Evolutionary conservation across 53 echinoderm and acorn worm genomes (phyloP).

Genomic region (Pentamera pediparva): DNA sequence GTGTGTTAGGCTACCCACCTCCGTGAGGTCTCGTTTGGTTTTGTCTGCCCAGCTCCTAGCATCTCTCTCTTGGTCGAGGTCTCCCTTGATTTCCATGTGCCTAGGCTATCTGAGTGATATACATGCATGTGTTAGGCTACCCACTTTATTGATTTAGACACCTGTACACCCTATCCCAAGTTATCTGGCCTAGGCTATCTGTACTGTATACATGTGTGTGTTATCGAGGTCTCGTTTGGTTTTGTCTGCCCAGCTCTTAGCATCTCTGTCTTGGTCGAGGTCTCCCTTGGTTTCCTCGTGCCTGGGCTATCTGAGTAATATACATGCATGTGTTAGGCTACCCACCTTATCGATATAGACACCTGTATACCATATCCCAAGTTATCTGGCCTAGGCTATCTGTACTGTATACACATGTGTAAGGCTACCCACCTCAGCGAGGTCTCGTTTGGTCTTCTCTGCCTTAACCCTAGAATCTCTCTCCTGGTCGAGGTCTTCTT

Average conservation of each 20-base stretch:
- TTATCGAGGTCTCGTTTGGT: conserved; percentile 88
- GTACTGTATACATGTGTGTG: neutral
- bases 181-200: no score
- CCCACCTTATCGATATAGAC: no score
- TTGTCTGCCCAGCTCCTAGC: conserved; percentile 84
- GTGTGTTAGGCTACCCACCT: conserved; percentile 40
- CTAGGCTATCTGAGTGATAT: no score
- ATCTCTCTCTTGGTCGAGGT: conserved; percentile 80
- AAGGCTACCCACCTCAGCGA: conserved; percentile 59
- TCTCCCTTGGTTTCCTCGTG: conserved; percentile 72
- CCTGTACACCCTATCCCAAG: no score
- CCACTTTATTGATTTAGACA: no score
- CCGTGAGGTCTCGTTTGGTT: conserved; percentile 81
- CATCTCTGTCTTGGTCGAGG: conserved; percentile 75
- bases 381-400: no score
- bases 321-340: no score
- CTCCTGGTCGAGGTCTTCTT: conserved; percentile 94
- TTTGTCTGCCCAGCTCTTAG: conserved; percentile 81
- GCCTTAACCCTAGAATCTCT: conserved; percentile 64
- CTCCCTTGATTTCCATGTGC: conserved; percentile 81
- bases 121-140: no score
- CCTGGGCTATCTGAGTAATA: no score
- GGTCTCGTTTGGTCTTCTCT: conserved; percentile 93
- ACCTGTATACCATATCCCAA: no score
- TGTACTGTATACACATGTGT: neutral